Evolutionary conservation across 1,140 invertebrate genomes (phyloP).

Genomic region (Frieseomelitta varia): DNA sequence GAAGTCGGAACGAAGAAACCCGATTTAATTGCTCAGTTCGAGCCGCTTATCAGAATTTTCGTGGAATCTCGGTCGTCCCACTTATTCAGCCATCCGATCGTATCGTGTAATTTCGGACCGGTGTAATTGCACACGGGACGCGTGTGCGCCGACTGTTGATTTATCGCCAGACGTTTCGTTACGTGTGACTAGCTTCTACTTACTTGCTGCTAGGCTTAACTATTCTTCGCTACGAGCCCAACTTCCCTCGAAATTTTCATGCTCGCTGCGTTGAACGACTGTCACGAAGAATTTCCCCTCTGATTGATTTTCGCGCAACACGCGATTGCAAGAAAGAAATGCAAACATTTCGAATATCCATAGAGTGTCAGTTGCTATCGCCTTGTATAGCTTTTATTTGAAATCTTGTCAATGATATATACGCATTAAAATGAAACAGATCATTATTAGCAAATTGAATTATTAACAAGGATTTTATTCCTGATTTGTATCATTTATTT

Average conservation of each 20-base stretch:
- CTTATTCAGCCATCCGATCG: slow-evolving; percentile 26
- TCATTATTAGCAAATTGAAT: no score
- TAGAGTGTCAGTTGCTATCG: no score
- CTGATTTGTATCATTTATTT: no score
- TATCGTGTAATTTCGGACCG: slow-evolving; percentile 33
- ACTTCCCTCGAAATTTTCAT: not conserved
- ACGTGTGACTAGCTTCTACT: not conserved
- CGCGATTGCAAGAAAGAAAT: no score
- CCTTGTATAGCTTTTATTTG: no score
- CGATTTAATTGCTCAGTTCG: slow-evolving; percentile 30
- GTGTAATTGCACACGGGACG: slow-evolving; percentile 41
- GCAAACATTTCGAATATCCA: no score
- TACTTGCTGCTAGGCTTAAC: not conserved
- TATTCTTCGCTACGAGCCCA: not conserved
- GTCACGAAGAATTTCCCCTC: not conserved
- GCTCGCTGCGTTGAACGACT: not conserved
- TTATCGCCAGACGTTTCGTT: slow-evolving; percentile 8
- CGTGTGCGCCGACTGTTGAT: slow-evolving; percentile 28
- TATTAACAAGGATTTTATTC: no score
- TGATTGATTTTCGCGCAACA: no score
- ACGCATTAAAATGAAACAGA: no score
- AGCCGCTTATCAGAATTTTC: slow-evolving; percentile 31
- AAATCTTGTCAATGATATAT: no score
- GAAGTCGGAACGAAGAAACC: not conserved
- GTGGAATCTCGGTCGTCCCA: slow-evolving; percentile 40